Evolutionary conservation across 2,797 vertebrate genomes (phyloP).

Genomic region (Phrynocephalus forsythii): DNA sequence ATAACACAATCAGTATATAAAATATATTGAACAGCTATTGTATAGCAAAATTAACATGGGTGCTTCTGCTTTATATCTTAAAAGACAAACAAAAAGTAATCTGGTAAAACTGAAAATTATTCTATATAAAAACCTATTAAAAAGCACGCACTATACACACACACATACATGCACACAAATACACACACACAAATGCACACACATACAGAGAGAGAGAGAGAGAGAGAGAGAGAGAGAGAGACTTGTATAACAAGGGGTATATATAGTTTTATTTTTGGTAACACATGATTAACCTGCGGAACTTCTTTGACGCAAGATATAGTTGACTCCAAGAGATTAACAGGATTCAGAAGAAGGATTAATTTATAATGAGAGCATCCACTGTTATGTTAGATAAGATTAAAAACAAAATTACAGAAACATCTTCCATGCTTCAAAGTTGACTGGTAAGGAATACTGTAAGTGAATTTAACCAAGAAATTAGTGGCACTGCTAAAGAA

Average conservation of each 20-base stretch:
- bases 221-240: no score
- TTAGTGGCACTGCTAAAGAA: not conserved
- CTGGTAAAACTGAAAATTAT: not conserved
- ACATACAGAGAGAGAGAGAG: no score
- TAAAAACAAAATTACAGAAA: conserved; percentile 32
- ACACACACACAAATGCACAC: no score
- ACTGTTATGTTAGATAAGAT: conserved; percentile 4
- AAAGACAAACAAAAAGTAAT: conserved; percentile 5
- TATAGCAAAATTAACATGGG: not conserved
- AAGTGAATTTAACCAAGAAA: not conserved
- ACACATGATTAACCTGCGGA: not conserved
- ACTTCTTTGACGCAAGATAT: not conserved
- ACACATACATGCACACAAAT: no score
- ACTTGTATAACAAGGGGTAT: no score
- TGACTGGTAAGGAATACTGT: not conserved
- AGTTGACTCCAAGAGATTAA: not conserved
- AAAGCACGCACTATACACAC: not conserved
- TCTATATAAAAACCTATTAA: conserved; percentile 8
- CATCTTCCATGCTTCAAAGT: not conserved
- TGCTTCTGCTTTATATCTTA: not conserved
- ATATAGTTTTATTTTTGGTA: not conserved
- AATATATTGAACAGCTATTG: not conserved
- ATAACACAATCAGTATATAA: no score
- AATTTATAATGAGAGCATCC: conserved; percentile 9
- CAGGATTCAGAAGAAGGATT: not conserved